Evolutionary conservation across 2,888 invertebrate species (phyloP).

Genomic region (Lepidonotus clava): DNA sequence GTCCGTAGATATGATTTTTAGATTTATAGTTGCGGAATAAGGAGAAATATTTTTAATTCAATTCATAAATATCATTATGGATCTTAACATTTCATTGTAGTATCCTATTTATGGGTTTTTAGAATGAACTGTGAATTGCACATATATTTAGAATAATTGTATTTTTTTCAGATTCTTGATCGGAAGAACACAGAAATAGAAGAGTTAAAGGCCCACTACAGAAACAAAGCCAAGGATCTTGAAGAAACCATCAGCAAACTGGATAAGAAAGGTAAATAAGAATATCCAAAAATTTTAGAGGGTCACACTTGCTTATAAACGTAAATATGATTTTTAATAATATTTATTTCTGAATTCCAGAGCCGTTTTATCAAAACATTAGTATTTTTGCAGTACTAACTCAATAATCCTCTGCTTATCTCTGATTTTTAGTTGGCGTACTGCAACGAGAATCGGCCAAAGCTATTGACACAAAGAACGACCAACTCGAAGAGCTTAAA

Average conservation of each 20-base stretch:
- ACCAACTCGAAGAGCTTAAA: constrained; percentile 75
- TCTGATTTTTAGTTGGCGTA: constrained; percentile 69
- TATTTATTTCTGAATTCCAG: neutral
- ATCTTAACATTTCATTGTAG: too few relatives aligned
- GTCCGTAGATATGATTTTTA: neutral
- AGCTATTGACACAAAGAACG: constrained; percentile 75
- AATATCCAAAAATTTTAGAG: neutral
- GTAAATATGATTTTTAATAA: too few relatives aligned
- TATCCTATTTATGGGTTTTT: too few relatives aligned
- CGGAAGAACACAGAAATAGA: constrained; percentile 79
- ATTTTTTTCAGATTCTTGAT: constrained; percentile 74
- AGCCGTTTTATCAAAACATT: neutral
- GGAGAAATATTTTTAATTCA: neutral
- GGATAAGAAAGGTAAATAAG: constrained; percentile 75
- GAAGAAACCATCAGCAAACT: constrained; percentile 75
- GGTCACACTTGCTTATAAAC: neutral
- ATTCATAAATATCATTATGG: too few relatives aligned
- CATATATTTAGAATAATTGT: neutral
- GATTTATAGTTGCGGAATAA: neutral
- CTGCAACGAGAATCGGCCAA: constrained; percentile 74
- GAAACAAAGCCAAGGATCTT: constrained; percentile 75
- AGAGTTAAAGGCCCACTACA: constrained; percentile 77
- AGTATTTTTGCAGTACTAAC: too few relatives aligned
- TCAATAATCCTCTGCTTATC: too few relatives aligned
- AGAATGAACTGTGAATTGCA: neutral